Conservation (phyloP, 2,113 vertebrate species). For the Epinephelus fuscoguttatus region DNA sequence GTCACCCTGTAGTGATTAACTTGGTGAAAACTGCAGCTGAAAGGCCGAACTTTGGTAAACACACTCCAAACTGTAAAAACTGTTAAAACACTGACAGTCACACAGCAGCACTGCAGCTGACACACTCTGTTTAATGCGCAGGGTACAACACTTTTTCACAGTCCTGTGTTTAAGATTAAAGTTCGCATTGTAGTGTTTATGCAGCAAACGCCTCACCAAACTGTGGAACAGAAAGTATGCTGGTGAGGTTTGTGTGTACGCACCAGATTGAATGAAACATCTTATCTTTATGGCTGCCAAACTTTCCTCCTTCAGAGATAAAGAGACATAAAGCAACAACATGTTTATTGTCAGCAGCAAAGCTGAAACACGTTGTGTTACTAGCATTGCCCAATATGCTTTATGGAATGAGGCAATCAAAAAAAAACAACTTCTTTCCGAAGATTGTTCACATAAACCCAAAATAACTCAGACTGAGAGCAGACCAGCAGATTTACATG, state of each 20-base stretch:
- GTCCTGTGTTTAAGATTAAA: not conserved
- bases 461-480: not conserved
- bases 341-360: constrained; percentile 15
- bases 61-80: not conserved
- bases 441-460: not conserved
- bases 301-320: not conserved
- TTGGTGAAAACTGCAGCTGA: not conserved
- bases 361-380: not conserved
- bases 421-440: not conserved
- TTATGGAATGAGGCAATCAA: not conserved
- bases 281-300: constrained; percentile 54
- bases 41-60: not conserved
- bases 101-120: not conserved
- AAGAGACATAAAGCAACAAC: not conserved
- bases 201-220: not conserved
- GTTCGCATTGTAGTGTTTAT: not conserved
- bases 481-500: not conserved
- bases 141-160: not conserved
- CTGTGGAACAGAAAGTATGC: not conserved
- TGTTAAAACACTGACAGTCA: not conserved
- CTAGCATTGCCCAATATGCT: not conserved
- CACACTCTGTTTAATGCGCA: not conserved
- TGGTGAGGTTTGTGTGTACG: not conserved
- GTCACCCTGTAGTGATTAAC: not conserved
- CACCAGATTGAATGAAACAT: not conserved